Percentiles rank a stretch among this genome's conserved stretches.
phyloP scores from a whole-genome alignment of 2,113 vertebrate species.

The Cavia porcellus region DNA sequence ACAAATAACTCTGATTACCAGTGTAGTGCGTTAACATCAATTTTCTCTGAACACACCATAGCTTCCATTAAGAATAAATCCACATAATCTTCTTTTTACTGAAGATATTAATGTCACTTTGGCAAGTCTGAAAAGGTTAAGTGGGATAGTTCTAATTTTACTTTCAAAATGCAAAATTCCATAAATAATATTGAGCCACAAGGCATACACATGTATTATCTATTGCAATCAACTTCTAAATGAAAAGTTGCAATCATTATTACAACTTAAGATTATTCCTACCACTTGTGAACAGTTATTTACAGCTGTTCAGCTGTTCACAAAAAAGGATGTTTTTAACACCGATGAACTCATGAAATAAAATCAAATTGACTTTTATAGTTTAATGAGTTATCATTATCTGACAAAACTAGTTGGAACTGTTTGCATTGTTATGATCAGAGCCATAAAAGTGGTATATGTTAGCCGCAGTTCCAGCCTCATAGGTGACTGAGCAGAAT shows the following conservation, averaged over 20 bases:
- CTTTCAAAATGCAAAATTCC: not conserved
- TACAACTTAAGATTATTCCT: not conserved
- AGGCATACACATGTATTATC: not conserved
- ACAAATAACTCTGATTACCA: not conserved
- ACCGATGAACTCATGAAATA: not conserved
- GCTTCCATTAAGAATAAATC: not conserved
- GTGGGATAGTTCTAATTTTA: not conserved
- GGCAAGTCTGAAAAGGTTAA: not conserved
- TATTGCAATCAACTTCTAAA: not conserved
- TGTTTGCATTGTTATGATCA: not conserved
- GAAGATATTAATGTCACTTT: not conserved
- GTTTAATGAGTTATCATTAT: not conserved
- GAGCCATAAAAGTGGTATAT: not conserved
- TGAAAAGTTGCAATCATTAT: not conserved
- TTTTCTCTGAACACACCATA: not conserved
- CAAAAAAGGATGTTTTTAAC: not conserved
- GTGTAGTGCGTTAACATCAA: not conserved
- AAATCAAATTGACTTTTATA: not conserved
- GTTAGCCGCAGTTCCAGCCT: not conserved
- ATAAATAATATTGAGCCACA: not conserved
- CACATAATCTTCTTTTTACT: not conserved
- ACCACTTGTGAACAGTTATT: not conserved
- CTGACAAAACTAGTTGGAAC: no score
- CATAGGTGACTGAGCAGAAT: not conserved
- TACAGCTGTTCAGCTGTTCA: not conserved